Evolutionary conservation across 2,888 invertebrate genomes (phyloP), one percentile per base, ranked within the genome.

Genomic region (Pollenia angustigena): DNA sequence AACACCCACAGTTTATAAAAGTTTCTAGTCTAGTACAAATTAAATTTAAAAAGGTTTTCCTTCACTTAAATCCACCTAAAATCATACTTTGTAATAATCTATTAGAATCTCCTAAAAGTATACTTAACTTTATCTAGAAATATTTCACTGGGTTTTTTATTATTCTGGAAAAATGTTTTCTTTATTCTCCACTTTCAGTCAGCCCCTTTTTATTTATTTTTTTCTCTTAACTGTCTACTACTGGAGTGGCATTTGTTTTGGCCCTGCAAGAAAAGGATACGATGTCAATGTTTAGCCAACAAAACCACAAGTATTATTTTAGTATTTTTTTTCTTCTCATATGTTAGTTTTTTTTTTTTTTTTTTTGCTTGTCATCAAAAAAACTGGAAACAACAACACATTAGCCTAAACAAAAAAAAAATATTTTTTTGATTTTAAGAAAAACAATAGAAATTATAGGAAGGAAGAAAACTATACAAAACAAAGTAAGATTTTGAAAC

Each of bases 291-390:
- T 69, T 60, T 60, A 60, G 58, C 60, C 46, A 68, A 44, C 44
- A 75, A 75, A 60, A 68, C 68, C 52, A 68, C 75, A 75, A 52
- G 14, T 40, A 32, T 32, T 32, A 32, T 60, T 62, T 80, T 50
- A 44, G 23, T 44, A 46, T 56, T 16, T 4, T 52, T 11, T 60
- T n/a, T n/a, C n/a, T n/a, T 71, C 11, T 9, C 12, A 16, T 44
- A 9, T 32, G 12, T 42, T 42, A 4, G 8, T 56, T 44, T 23
- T 23, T 23, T 44, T 58, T 58, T 32, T 4, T 56, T 44, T 23
- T 23, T 23, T 44, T 58, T 58, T 32, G 44, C 18, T 81, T 46
- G 32, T 42, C 56, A 54, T 78, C 66, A 46, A 56, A 32, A 32
- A 44, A 54, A 46, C 52, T 50, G 56, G 12, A 58, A 58, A 50